Conservation (phyloP, 2,888 invertebrate genomes). For the Lithophane leautieri region DNA sequence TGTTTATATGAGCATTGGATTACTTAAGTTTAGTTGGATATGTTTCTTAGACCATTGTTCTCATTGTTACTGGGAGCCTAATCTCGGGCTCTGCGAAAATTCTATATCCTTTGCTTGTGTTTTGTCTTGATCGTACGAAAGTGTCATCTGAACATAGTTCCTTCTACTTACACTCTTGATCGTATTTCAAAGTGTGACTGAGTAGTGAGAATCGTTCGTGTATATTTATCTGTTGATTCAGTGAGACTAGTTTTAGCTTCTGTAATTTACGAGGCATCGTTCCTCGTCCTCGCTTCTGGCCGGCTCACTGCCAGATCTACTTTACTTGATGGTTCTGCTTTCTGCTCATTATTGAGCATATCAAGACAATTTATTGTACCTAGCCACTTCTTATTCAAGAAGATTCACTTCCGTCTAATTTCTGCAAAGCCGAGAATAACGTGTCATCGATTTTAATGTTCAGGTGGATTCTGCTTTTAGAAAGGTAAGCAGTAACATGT, state of each 20-base stretch:
- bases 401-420: conserved; percentile 12
- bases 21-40: conserved; percentile 64
- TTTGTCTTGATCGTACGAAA: conserved; percentile 45
- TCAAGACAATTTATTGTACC: conserved; percentile 10
- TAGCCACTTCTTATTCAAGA: conserved; percentile 18
- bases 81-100: conserved; percentile 53
- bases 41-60: conserved; percentile 64
- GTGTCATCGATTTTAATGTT: conserved; percentile 12
- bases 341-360: conserved; percentile 22
- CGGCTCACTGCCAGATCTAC: conserved; percentile 36
- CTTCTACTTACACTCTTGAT: conserved; percentile 20
- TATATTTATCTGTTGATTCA: conserved; percentile 51
- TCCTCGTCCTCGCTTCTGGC: conserved; percentile 14
- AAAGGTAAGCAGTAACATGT: not conserved
- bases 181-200: conserved; percentile 18
- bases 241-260: conserved; percentile 49
- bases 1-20: conserved; percentile 59
- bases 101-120: conserved; percentile 53
- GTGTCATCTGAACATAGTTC: conserved; percentile 11
- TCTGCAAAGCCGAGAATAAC: conserved; percentile 5
- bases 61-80: conserved; percentile 63
- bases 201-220: conserved; percentile 23
- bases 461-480: conserved; percentile 1
- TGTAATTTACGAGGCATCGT: conserved; percentile 44
- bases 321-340: conserved; percentile 13